These are phyloP conservation scores for Anas platyrhynchos DNA, from an alignment of 2,113 vertebrate genomes.

Conservation along the genomic window DNA sequence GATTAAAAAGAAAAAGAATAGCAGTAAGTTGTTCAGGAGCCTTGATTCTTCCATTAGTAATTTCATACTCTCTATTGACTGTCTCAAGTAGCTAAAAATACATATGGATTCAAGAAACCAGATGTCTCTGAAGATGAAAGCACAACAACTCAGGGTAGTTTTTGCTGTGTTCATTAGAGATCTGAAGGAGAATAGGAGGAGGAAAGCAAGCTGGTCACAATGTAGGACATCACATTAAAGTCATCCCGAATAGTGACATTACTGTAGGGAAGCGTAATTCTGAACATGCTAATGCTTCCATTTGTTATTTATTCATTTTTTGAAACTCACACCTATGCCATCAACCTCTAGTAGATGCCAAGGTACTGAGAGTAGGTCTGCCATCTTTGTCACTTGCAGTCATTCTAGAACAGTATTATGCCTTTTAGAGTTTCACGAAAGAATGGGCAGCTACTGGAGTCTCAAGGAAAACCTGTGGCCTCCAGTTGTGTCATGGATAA, in stretches of 20 bases:
- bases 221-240: not conserved
- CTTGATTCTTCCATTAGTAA: not conserved
- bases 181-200: not conserved
- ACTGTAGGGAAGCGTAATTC: not conserved
- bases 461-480: not conserved
- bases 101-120: slow-evolving; percentile 2
- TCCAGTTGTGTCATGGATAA: not conserved
- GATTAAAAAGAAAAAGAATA: not conserved
- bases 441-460: not conserved
- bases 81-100: not conserved
- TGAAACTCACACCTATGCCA: not conserved
- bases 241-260: not conserved
- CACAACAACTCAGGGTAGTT: not conserved
- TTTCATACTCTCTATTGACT: not conserved
- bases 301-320: not conserved
- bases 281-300: not conserved
- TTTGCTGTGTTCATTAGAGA: not conserved
- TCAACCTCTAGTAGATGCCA: not conserved
- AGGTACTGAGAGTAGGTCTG: not conserved
- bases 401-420: not conserved
- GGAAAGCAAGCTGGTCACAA: not conserved
- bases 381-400: not conserved
- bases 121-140: slow-evolving; percentile 24
- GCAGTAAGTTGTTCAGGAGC: not conserved
- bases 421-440: not conserved